Base-by-base conservation (phyloP, 2,888 invertebrate species). In the Drosophila ezoana region DNA sequence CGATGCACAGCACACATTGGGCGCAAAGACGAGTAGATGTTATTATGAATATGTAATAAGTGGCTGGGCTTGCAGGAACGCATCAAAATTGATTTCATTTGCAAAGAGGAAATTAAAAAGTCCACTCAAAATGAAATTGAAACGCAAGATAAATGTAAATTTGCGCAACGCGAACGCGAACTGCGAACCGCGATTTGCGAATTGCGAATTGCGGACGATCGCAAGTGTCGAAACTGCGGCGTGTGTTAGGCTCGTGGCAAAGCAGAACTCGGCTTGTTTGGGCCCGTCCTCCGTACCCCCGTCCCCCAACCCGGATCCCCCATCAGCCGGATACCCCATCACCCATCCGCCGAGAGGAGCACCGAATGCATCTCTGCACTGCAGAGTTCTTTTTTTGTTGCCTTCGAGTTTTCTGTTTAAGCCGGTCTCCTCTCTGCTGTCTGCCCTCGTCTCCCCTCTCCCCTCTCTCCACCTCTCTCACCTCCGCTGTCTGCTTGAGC, bases 211-310 rank as follows among this genome's bases (percentile, higher is more conserved):
- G 49, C 64, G 60, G 57, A 66, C 49, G 57, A 66, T 54, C 59
- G 80, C 78, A 83, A 86, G 87, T 86, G 83, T 80, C 72, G 86
- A 82, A 80, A 65, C 80, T 53, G 71, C 80, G 81, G 89, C 90
- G 89, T 90, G 90, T 87, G 90, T 87, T 90, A 83, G 90, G 89
- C 90, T 90, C 90, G 90, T 90, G 90, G 82, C 90, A 87, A 81
- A 81, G 57, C 68, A 64, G 56, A 61, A 64, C 62, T 71, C 60
- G 53, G 52, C 47, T 52, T 53, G 67, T 51, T 73, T 66, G 38
- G 23, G 8, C 8, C 28, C 28, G 28, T 8, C 28, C 28, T 6
- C 23, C 18, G 18, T 3, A 6, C 23, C 8, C 8, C 8, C 8
- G 0, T 1, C 28, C 28, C 20, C 23, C 23, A 20, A 0, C 23